Conservation (phyloP, 2,113 vertebrate genomes). For the Pseudopipra pipra region DNA sequence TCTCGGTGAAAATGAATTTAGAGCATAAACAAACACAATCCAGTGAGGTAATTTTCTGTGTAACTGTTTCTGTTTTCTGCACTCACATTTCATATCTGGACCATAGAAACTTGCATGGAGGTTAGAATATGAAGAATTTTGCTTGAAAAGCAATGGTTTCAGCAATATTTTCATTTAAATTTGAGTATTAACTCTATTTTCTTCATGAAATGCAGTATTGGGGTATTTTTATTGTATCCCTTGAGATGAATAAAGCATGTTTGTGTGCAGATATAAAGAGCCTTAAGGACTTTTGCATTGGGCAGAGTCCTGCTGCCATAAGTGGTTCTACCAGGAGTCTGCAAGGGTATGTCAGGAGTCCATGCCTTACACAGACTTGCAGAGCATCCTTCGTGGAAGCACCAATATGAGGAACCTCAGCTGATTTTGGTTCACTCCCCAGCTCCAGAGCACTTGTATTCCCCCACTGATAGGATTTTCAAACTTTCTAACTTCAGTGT, state of each 20-base stretch:
- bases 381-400: too few species aligned
- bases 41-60: background rate
- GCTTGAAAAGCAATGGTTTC: background rate
- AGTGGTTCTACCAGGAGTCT: background rate
- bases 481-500: background rate
- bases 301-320: background rate
- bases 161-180: background rate
- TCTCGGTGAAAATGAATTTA: background rate
- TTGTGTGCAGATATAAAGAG: background rate
- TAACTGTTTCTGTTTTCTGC: background rate
- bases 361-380: too few species aligned
- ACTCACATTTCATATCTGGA: background rate
- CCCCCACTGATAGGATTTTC: background rate
- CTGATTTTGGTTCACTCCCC: fast-evolving
- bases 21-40: background rate
- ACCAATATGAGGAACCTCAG: fast-evolving
- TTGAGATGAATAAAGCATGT: background rate
- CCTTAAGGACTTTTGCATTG: background rate
- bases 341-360: fast-evolving
- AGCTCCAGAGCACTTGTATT: background rate
- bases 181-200: background rate
- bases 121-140: background rate
- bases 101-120: background rate
- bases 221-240: background rate
- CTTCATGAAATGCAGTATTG: background rate